Evolutionary conservation across 2,113 vertebrate species (phyloP).

Genomic region (Pachyramphus minor): DNA sequence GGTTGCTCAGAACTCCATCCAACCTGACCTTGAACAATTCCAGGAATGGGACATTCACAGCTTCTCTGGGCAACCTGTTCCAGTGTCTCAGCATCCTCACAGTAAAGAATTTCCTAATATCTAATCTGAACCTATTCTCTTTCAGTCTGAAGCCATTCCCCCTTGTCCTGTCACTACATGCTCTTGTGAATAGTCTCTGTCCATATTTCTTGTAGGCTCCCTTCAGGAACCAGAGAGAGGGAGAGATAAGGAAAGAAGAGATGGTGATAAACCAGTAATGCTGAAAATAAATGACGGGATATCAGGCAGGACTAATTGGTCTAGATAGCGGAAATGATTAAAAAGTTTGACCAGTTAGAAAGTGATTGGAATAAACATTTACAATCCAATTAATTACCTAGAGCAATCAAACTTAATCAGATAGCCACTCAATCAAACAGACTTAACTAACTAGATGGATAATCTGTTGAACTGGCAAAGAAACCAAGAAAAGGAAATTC

Average conservation of each 20-base stretch:
- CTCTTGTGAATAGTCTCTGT: neutral
- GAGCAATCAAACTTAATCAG: slow-evolving; percentile 22
- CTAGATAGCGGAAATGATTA: neutral
- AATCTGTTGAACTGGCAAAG: neutral
- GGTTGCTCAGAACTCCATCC: neutral
- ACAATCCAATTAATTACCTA: slow-evolving; percentile 28
- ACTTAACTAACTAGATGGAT: neutral
- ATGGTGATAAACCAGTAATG: neutral
- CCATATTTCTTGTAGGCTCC: neutral
- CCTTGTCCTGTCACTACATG: neutral
- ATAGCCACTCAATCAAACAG: neutral
- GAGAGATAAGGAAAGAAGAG: neutral
- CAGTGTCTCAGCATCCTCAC: neutral
- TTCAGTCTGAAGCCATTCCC: neutral
- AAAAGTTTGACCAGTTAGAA: slow-evolving; percentile 3
- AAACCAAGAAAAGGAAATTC: neutral
- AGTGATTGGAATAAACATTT: slow-evolving; percentile 37
- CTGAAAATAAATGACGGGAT: neutral
- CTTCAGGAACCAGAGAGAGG: neutral
- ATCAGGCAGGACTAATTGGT: slow-evolving; percentile 7
- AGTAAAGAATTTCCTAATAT: neutral
- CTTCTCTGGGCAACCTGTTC: neutral
- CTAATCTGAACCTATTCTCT: neutral
- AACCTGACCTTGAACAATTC: neutral
- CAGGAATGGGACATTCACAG: neutral